Evolutionary conservation across 2,888 invertebrate genomes (phyloP).

Genomic region (Drosophila vallismaia): DNA sequence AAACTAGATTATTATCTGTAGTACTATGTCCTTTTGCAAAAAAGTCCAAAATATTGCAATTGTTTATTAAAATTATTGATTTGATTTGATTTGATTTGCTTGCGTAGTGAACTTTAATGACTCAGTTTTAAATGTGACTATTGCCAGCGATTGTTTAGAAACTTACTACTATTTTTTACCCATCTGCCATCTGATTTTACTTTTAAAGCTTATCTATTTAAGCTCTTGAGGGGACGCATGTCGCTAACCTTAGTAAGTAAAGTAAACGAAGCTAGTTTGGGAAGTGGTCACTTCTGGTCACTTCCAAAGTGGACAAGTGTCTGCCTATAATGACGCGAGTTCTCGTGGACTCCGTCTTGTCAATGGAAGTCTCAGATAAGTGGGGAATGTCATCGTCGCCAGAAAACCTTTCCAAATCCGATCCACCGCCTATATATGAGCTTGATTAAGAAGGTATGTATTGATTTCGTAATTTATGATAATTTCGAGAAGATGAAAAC

Average conservation of each 20-base stretch:
- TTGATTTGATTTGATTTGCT: too few species aligned
- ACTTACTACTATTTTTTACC: not conserved
- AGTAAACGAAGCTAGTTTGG: constrained; percentile 9
- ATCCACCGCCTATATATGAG: not conserved
- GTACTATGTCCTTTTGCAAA: too few species aligned
- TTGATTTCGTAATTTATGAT: constrained; percentile 60
- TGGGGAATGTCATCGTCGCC: constrained; percentile 4
- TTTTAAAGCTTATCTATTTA: constrained; percentile 8
- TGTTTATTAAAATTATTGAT: too few species aligned
- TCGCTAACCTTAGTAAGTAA: not conserved
- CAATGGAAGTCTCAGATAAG: constrained; percentile 43
- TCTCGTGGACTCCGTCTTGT: constrained; percentile 12
- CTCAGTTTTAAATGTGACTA: not conserved
- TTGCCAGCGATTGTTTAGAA: not conserved
- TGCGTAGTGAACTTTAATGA: too few species aligned
- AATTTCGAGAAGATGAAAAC: constrained; percentile 36
- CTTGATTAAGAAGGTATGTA: constrained; percentile 22
- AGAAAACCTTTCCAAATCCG: constrained; percentile 25
- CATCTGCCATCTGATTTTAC: not conserved
- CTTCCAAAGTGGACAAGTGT: constrained; percentile 17
- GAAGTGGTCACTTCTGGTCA: constrained; percentile 22
- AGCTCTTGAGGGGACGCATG: constrained; percentile 4
- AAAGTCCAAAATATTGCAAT: too few species aligned
- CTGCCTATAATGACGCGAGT: constrained; percentile 42
- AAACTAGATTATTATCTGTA: constrained; percentile 10